Evolutionary conservation across 2,888 invertebrate genomes (phyloP), one percentile per base, ranked within the genome.

Genomic region (Andrena marginata): DNA sequence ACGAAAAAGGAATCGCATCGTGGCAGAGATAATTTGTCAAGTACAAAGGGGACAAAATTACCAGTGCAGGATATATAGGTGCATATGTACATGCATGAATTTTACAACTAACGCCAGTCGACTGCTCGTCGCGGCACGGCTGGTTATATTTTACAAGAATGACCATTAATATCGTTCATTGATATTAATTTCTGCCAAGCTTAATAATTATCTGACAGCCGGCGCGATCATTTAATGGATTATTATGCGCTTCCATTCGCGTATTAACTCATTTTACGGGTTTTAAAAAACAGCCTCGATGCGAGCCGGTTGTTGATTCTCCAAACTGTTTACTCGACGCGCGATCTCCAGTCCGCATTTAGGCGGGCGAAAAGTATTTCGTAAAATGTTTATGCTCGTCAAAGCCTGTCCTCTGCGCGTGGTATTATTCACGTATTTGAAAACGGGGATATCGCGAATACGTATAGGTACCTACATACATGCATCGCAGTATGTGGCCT

Each of bases 211-310:
- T 86, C 87, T 64, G 72, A 76, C 79, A 81, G 85, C 70, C 72
- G 71, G 75, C 64, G 73, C 81, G 87, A 87, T 87, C 84, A 71
- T 87, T 86, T 85, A 87, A 86, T 87, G 81, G 81, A 78, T 81
- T 85, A 82, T 82, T 84, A 84, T 79, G 85, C 75, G 65, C 85
- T 77, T 82, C 78, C 70, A 76, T 79, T 74, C 73, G 84, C 35
- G 71, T 76, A 76, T 87, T 77, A 79, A 86, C 78, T 81, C 69
- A 75, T 85, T 86, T 84, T 72, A 79, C 78, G 69, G 64, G 85
- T 87, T 86, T 81, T 49, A 74, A 74, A 80, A 70, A 82, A 69
- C 60, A 74, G 65, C 74, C 42, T 23, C 60, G 73, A 62, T 71
- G 67, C 60, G 67, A 56, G 69, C 31, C 49, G 63, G 81, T 29